Base-by-base conservation (phyloP, 2,888 invertebrate genomes). In the Mythimna loreyi region DNA sequence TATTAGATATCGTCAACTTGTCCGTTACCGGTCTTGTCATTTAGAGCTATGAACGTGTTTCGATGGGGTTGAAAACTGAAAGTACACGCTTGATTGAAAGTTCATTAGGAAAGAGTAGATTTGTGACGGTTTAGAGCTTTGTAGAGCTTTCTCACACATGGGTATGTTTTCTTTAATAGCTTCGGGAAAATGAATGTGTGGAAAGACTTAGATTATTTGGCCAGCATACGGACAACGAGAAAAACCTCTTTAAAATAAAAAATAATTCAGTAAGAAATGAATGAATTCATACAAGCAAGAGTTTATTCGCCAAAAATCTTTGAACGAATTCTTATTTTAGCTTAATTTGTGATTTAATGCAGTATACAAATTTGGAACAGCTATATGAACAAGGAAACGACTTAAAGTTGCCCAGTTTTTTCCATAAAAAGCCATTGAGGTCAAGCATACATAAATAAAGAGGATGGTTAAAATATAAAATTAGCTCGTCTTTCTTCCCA, bases 391-490 rank as follows among this genome's bases (percentile, higher is more conserved):
- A 78, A 76, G 71, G 60, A 82, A 83, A 79, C 63, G 55, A 64
- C 77, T 72, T 76, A 62, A 78, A 71, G 67, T 73, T 80, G 66
- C 71, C 70, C 80, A 84, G 81, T 80, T 83, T 67, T 71, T 81
- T 84, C 86, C 85, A 82, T 89, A 90, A 90, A 80, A 85, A 90
- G 89, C 83, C 78, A 93, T 92, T 85, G 91, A 87, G 93, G 94
- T 88, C 92, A 91, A 80, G 86, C 86, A 90, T 86, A 87, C 82
- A 87, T 88, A 87, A 87, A 89, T 89, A 90, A 91, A 86, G 86
- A 92, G 89, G 91, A 91, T 92, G 90, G 86, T 91, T 90, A 87
- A 89, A 91, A 90, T 91, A 90, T 91, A 89, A 91, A 85, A 93
- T 91, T 90, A 91, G 89, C 89, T 89, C 87, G 87, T 91, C 90